These are phyloP conservation scores for Halcyon badia DNA, from an alignment of 2,797 vertebrate species.

Conservation along the genomic window DNA sequence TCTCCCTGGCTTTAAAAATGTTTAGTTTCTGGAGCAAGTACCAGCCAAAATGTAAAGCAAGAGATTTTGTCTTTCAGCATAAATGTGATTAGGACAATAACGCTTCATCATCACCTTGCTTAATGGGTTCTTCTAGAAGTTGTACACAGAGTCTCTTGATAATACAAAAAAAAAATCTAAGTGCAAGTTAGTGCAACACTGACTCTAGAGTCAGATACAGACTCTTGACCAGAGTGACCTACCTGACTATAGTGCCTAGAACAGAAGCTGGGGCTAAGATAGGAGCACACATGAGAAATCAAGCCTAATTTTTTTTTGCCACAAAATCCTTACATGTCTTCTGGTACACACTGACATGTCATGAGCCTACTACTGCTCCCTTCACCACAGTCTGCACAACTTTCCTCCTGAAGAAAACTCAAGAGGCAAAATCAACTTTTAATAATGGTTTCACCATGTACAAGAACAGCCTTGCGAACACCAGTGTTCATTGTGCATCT, in stretches of 20 bases:
- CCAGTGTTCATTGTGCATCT: not conserved
- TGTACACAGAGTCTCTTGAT: not conserved
- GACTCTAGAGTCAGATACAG: not conserved
- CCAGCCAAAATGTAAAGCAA: not conserved
- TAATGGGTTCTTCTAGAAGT: not conserved
- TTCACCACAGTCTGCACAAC: not conserved
- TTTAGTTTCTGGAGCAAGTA: not conserved
- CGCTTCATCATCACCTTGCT: not conserved
- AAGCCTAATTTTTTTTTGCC: not conserved
- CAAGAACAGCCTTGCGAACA: not conserved
- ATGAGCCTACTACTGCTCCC: not conserved
- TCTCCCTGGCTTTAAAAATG: not conserved
- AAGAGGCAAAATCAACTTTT: not conserved
- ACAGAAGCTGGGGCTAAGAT: not conserved
- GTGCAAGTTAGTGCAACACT: not conserved
- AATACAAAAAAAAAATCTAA: not conserved
- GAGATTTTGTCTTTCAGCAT: not conserved
- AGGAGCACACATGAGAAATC: not conserved
- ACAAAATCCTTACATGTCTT: not conserved
- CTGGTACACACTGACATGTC: fast-evolving
- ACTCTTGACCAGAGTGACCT: not conserved
- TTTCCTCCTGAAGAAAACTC: not conserved
- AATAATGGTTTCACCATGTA: not conserved
- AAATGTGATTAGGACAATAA: not conserved
- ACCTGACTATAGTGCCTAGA: not conserved